Evolutionary conservation across 2,888 invertebrate genomes (phyloP).

Genomic region (Ceriagrion tenellum): DNA sequence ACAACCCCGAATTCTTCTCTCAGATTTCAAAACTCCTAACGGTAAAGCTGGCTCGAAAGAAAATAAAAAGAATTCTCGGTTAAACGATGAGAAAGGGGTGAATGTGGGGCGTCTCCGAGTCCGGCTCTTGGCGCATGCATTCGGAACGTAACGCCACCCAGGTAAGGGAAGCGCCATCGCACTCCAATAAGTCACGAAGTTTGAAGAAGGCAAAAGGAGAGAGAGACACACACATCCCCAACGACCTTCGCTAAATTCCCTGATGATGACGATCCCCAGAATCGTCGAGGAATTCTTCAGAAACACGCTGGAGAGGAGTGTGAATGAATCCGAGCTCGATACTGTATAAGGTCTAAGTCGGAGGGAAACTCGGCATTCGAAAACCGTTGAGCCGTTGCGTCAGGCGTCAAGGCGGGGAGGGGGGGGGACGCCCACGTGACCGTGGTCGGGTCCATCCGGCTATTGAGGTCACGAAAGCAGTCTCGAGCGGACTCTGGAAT

Average conservation of each 20-base stretch:
- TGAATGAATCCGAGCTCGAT: neutral
- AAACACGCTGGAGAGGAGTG: neutral
- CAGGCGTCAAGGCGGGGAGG: neutral
- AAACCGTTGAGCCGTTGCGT: conserved; percentile 7
- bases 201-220: neutral
- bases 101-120: neutral
- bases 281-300: neutral
- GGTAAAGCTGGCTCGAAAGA: neutral
- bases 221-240: neutral
- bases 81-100: neutral
- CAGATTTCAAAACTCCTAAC: neutral
- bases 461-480: conserved; percentile 36
- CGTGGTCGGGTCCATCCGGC: conserved; percentile 36
- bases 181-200: neutral
- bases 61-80: neutral
- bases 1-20: neutral
- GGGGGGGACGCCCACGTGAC: conserved; percentile 25
- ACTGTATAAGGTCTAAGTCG: neutral
- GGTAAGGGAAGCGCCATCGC: neutral
- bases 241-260: conserved; percentile 31
- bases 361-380: conserved; percentile 32
- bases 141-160: neutral
- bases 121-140: neutral
- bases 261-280: neutral
- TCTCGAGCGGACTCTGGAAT: neutral